These are phyloP conservation scores for Amaurobius ferox DNA, from an alignment of 2,888 invertebrate species.

Conservation along the genomic window DNA sequence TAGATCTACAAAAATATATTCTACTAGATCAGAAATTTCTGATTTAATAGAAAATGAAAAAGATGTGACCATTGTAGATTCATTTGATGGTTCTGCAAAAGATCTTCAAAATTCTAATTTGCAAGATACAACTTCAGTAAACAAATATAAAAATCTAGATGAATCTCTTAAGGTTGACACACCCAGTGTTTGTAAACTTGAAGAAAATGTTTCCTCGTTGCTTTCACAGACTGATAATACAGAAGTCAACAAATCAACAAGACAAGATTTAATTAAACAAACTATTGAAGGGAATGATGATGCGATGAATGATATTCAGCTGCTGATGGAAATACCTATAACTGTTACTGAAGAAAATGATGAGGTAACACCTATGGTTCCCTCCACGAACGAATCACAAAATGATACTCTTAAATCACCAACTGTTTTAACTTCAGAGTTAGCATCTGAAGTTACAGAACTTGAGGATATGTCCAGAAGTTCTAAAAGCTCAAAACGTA, in stretches of 20 bases:
- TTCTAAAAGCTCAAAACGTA: not conserved
- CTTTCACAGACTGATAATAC: not conserved
- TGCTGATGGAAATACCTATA: slow-evolving; percentile 37
- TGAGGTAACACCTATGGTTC: not conserved
- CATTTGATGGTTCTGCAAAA: not conserved
- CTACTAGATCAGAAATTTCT: not conserved
- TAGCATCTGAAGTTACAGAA: not conserved
- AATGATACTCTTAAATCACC: not conserved
- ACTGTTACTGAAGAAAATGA: slow-evolving; percentile 39
- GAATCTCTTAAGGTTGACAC: not conserved
- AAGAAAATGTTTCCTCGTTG: too few relatives aligned
- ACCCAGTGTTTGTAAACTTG: too few relatives aligned
- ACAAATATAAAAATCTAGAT: not conserved
- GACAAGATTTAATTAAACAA: not conserved
- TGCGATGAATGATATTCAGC: not conserved
- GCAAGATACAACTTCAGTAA: not conserved
- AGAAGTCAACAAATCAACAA: not conserved
- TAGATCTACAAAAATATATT: not conserved
- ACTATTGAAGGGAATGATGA: not conserved
- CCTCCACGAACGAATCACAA: not conserved
- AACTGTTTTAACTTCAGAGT: not conserved
- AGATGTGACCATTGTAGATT: not conserved
- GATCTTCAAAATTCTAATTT: not conserved
- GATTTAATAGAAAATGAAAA: not conserved
- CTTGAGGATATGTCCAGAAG: not conserved